phyloP scores from a whole-genome alignment of 2,797 vertebrate genomes.

The Margarornis squamiger region DNA sequence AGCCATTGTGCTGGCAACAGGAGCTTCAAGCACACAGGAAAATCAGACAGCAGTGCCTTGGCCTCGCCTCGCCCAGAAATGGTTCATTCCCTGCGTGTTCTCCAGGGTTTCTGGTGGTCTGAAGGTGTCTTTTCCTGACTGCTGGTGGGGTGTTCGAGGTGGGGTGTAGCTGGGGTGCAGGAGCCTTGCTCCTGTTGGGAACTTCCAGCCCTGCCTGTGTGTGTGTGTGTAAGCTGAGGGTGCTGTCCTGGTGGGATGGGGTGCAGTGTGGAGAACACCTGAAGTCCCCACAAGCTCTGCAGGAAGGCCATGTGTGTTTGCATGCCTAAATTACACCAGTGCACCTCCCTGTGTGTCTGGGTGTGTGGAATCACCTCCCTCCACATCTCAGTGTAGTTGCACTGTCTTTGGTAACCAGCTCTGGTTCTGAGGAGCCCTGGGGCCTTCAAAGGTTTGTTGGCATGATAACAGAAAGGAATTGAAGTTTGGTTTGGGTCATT shows the following conservation, averaged over 20 bases:
- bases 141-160: background rate
- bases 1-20: background rate
- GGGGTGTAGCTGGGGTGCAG: background rate
- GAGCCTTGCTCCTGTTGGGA: background rate
- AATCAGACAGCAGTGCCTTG: background rate
- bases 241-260: background rate
- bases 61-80: background rate
- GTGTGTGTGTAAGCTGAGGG: background rate
- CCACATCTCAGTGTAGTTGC: background rate
- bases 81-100: background rate
- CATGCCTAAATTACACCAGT: background rate
- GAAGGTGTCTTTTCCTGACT: background rate
- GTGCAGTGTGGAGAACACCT: background rate
- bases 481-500: background rate
- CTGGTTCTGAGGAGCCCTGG: background rate
- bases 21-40: background rate
- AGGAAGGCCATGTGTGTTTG: background rate
- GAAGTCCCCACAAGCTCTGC: background rate
- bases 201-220: background rate
- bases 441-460: background rate
- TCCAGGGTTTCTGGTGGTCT: rapidly evolving
- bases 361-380: background rate
- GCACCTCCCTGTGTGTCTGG: rapidly evolving
- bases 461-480: background rate
- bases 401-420: background rate